Base-by-base conservation (phyloP, 2,888 invertebrate species). In the Hesperia comma region DNA sequence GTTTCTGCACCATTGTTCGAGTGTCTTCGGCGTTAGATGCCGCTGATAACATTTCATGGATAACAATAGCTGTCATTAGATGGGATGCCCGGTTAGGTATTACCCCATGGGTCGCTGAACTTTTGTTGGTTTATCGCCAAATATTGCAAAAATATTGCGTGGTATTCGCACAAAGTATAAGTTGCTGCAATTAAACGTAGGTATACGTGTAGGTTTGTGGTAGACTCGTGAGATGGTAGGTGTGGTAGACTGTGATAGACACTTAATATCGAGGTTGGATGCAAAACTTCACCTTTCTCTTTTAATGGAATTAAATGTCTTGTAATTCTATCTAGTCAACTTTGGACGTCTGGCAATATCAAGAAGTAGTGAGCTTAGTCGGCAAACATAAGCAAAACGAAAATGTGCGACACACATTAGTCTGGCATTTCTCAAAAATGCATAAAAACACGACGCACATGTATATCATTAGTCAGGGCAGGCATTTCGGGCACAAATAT, bases 391-490 rank as follows among this genome's bases (percentile, higher is more conserved):
- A 69, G 75, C 72, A 76, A 75, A 74, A 56, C 67, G 61, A 72
- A 76, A 77, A 76, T 69, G 49, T 56, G 53, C 69, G 75, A 77
- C 75, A 80, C 79, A 81, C 79, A 79, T 76, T 68, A 32, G 41
- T 71, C 70, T 69, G 72, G 74, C 71, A 71, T 73, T 71, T 69
- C 67, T 70, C 70, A 78, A 79, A 81, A 49, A 61, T 60, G 66
- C 32, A 40, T 41, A 78, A 86, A 84, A 83, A 79, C 26, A 76
- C 70, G 61, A 67, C 60, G 82, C 92, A 92, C 85, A 87, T 92
- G 92, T 88, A 84, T 84, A 81, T 91, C 89, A 92, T 92, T 92
- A 92, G 91, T 86, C 80, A 75, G 78, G 78, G 70, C 73, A 78
- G 85, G 82, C 80, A 77, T 82, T 75, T 77, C 75, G 75, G 76